phyloP scores from a whole-genome alignment of 53 echinoderm and acorn worm genomes.

The Paracentrotus lividus region DNA sequence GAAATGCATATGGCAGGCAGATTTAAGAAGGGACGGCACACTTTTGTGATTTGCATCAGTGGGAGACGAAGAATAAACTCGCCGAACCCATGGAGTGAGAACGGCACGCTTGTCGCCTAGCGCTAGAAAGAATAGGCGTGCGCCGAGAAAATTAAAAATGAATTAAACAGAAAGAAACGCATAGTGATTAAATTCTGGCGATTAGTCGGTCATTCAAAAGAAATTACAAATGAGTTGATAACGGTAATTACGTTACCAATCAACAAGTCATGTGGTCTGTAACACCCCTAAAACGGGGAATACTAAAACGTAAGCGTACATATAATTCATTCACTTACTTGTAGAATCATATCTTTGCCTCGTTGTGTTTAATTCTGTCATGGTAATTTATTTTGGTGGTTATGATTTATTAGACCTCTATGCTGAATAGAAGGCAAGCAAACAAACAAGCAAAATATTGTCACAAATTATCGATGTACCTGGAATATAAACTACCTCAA shows the following conservation, averaged over 20 bases:
- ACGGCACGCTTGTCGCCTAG: slow-evolving; percentile 64
- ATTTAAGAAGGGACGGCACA: not conserved
- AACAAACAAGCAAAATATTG: too few species aligned
- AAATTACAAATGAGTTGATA: not conserved
- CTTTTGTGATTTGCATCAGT: slow-evolving; percentile 23
- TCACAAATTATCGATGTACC: too few species aligned
- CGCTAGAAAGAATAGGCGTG: not conserved
- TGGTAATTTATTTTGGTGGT: too few species aligned
- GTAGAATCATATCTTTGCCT: too few species aligned
- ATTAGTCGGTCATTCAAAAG: slow-evolving; percentile 41
- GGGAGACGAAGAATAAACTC: slow-evolving; percentile 2
- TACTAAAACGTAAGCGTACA: too few species aligned
- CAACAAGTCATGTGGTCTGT: slow-evolving; percentile 8
- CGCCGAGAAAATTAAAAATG: slow-evolving; percentile 36
- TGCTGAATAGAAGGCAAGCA: too few species aligned
- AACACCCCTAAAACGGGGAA: too few species aligned
- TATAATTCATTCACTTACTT: too few species aligned
- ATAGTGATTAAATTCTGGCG: not conserved
- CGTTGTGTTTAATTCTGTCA: too few species aligned
- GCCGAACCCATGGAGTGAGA: slow-evolving; percentile 48
- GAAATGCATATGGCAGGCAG: slow-evolving; percentile 24
- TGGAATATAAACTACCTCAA: too few species aligned
- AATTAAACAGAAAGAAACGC: not conserved
- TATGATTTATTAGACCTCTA: too few species aligned
- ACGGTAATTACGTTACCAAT: slow-evolving; percentile 34